Conservation (phyloP, 2,888 invertebrate species). For the Acronicta alni region DNA sequence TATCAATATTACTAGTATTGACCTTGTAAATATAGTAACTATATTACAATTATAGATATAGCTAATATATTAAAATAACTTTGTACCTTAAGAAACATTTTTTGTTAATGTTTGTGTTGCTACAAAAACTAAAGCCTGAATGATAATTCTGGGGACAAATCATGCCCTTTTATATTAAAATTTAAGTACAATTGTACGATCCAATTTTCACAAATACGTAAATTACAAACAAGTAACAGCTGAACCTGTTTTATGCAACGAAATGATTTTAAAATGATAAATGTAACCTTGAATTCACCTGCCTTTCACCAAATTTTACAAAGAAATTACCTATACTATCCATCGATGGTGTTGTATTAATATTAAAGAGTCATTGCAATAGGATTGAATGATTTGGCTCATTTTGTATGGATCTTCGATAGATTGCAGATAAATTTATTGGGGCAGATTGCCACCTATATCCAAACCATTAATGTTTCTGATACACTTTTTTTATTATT, state of each 20-base stretch:
- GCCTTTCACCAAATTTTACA: not conserved
- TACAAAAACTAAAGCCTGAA: conserved; percentile 10
- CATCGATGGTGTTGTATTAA: too few species aligned
- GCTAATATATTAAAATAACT: not conserved
- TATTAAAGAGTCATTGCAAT: too few species aligned
- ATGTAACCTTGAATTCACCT: not conserved
- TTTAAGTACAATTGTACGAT: not conserved
- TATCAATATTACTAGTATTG: not conserved
- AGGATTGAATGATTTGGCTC: too few species aligned
- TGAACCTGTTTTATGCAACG: not conserved
- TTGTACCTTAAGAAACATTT: conserved; percentile 38
- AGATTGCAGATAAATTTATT: too few species aligned
- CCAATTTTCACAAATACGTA: conserved; percentile 9
- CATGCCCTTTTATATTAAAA: conserved; percentile 29
- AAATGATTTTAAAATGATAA: not conserved
- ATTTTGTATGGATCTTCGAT: too few species aligned
- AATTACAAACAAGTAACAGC: not conserved
- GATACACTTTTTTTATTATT: too few species aligned
- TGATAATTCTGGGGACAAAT: conserved; percentile 9
- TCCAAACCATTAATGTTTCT: too few species aligned
- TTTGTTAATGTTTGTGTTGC: conserved; percentile 2
- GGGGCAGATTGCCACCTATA: too few species aligned
- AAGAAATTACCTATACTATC: not conserved
- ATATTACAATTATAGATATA: too few species aligned
- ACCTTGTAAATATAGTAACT: too few species aligned